Evolutionary conservation across 1,140 invertebrate species (phyloP).

Genomic region (Palaemon carinicauda): DNA sequence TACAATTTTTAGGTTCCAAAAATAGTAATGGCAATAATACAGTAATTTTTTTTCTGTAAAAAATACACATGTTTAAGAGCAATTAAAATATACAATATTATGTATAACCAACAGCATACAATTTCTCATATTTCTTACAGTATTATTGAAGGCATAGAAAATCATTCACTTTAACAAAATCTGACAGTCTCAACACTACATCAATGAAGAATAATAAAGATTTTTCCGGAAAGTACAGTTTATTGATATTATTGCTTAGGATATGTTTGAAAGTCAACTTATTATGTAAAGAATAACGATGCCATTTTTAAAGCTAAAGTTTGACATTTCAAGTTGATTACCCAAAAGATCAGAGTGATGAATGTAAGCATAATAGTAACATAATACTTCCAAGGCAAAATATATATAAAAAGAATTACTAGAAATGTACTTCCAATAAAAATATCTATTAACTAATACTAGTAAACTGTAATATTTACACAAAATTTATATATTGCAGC

Average conservation of each 20-base stretch:
- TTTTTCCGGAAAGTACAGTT: conserved; percentile 10
- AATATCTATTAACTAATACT: conserved; percentile 40
- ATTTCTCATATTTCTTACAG: conserved; percentile 46
- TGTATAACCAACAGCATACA: conserved; percentile 54
- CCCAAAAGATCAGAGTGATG: conserved; percentile 25
- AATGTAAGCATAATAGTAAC: conserved; percentile 20
- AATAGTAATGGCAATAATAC: conserved; percentile 53
- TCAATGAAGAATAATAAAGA: conserved; percentile 24
- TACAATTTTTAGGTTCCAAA: conserved; percentile 55
- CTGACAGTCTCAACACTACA: conserved; percentile 43
- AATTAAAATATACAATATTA: conserved; percentile 56
- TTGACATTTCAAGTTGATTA: conserved; percentile 41
- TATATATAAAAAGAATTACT: neutral
- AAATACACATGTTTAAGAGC: conserved; percentile 55
- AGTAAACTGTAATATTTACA: conserved; percentile 43
- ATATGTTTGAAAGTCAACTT: conserved; percentile 51
- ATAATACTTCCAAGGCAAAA: conserved; percentile 53
- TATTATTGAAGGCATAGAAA: conserved; percentile 55
- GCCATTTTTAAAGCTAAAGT: conserved; percentile 51
- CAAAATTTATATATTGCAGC: conserved; percentile 52
- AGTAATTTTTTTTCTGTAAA: conserved; percentile 48
- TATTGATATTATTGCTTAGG: conserved; percentile 48
- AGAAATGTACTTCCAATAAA: conserved; percentile 17
- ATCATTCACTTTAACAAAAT: conserved; percentile 35
- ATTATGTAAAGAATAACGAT: conserved; percentile 32